These are phyloP conservation scores for Corythaixoides concolor DNA, from an alignment of 2,113 vertebrate genomes.

Conservation along the genomic window DNA sequence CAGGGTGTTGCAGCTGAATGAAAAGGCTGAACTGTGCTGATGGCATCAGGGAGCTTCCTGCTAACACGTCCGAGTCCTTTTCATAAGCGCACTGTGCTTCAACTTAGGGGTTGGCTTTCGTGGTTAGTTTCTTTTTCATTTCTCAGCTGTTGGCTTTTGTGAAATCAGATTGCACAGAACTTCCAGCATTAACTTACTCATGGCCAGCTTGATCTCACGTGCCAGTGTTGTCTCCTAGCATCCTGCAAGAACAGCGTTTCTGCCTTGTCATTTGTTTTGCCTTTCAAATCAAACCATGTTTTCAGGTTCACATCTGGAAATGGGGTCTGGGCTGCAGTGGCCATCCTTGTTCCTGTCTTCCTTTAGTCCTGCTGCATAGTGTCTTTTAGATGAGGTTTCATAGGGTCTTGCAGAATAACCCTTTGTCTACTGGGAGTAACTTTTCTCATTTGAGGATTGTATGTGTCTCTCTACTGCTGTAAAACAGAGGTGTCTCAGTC, in stretches of 20 bases:
- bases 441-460: neutral
- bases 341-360: neutral
- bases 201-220: neutral
- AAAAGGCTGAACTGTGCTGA: neutral
- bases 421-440: neutral
- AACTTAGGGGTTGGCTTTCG: fast-evolving
- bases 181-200: neutral
- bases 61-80: neutral
- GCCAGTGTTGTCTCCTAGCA: neutral
- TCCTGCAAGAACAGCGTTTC: neutral
- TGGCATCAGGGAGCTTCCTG: neutral
- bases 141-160: neutral
- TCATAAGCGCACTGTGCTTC: fast-evolving
- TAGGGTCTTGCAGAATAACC: fast-evolving
- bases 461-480: neutral
- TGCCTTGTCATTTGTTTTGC: neutral
- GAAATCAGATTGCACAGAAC: neutral
- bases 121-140: neutral
- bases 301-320: neutral
- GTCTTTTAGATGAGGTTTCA: neutral
- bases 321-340: neutral
- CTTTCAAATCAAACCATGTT: neutral
- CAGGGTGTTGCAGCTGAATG: neutral
- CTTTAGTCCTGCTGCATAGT: fast-evolving
- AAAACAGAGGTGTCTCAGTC: neutral